These are phyloP conservation scores for Numida meleagris DNA, from an alignment of 2,113 vertebrate species.

Conservation along the genomic window DNA sequence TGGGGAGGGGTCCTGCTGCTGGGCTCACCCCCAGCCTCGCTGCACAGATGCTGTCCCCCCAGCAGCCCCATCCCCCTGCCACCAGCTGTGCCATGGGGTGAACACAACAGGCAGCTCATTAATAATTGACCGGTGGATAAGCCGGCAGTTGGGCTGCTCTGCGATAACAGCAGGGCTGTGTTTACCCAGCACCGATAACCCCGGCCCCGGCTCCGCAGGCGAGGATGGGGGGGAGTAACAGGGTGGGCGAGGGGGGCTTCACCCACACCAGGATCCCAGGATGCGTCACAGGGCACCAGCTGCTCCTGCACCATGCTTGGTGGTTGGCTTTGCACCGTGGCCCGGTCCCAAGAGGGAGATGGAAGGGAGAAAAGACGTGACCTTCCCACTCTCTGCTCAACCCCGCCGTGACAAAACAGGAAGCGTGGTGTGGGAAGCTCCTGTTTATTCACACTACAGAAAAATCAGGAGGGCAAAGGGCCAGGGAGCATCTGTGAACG, in stretches of 20 bases:
- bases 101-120: background rate
- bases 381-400: background rate
- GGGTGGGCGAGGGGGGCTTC: accelerated
- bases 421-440: background rate
- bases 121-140: background rate
- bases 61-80: background rate
- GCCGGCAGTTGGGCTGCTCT: background rate
- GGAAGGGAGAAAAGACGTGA: accelerated
- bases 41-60: background rate
- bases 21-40: background rate
- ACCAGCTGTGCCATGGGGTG: background rate
- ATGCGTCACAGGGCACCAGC: background rate
- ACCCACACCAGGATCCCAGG: accelerated
- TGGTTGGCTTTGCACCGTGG: accelerated
- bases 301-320: accelerated
- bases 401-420: background rate
- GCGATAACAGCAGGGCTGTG: background rate
- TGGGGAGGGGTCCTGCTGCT: background rate
- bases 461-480: background rate
- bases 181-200: slow-evolving; percentile 11
- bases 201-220: accelerated
- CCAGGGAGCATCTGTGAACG: background rate
- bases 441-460: slow-evolving; percentile 38
- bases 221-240: accelerated
- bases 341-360: background rate